phyloP scores from a whole-genome alignment of 1,140 invertebrate genomes.

The Diabrotica undecimpunctata region DNA sequence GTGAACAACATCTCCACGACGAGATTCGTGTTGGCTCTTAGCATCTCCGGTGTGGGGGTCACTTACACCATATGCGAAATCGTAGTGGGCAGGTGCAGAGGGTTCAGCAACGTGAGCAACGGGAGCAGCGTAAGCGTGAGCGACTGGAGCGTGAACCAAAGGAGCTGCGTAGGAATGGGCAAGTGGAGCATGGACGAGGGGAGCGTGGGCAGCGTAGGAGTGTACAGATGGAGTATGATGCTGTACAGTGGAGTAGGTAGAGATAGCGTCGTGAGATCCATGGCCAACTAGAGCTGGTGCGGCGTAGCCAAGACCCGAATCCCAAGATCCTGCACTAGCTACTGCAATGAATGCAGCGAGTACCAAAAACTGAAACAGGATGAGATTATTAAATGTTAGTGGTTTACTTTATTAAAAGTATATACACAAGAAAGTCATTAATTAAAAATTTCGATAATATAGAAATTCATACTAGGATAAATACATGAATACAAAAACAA shows the following conservation, averaged over 20 bases:
- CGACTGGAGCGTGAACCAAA: slow-evolving; percentile 9
- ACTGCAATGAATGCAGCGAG: slow-evolving; percentile 31
- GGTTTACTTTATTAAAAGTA: no score
- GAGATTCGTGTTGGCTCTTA: slow-evolving; percentile 33
- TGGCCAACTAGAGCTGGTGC: slow-evolving; percentile 34
- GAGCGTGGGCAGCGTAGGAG: slow-evolving; percentile 24
- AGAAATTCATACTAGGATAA: no score
- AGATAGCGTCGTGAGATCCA: slow-evolving; percentile 9
- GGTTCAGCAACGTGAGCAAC: slow-evolving; percentile 20
- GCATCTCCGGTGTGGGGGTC: slow-evolving; percentile 51
- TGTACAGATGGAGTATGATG: slow-evolving; percentile 33
- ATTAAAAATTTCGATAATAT: no score
- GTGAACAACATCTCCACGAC: slow-evolving; percentile 30
- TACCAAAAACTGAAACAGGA: slow-evolving; percentile 24
- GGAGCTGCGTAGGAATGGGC: slow-evolving; percentile 35
- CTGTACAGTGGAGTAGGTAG: slow-evolving; percentile 11
- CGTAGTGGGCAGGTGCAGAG: slow-evolving; percentile 28
- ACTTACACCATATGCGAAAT: slow-evolving; percentile 34
- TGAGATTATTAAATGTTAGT: no score
- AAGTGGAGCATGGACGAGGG: slow-evolving; percentile 18
- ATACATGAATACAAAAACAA: no score
- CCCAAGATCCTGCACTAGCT: slow-evolving; percentile 45
- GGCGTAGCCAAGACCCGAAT: slow-evolving; percentile 42
- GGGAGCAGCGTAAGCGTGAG: slow-evolving; percentile 6
- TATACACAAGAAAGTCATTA: no score